Percentiles rank a stretch among this genome's conserved stretches.
Evolutionary conservation across 2,797 vertebrate genomes (phyloP).

Genomic region (Odontamblyopus lacepedii): DNA sequence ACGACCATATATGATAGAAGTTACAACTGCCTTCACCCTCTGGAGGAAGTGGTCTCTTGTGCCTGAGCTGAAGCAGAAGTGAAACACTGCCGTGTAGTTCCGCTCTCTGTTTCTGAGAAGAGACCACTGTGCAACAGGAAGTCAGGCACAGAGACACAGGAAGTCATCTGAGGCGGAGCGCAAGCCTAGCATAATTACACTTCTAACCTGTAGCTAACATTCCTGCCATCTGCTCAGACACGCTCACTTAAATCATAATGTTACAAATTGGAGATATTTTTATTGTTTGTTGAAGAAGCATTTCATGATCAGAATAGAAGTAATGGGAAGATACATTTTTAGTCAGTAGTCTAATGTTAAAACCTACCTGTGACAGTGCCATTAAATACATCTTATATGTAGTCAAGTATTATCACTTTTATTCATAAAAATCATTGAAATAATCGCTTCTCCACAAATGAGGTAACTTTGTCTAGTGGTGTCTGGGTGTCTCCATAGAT

Average conservation of each 20-base stretch:
- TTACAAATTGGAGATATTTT: background rate
- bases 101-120: conserved; percentile 71
- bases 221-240: background rate
- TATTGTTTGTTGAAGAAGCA: background rate
- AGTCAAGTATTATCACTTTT: too few species aligned
- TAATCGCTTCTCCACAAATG: too few species aligned
- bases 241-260: background rate
- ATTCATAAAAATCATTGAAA: too few species aligned
- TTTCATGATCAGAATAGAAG: background rate
- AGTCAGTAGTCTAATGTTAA: background rate
- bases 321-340: background rate
- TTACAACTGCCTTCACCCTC: background rate
- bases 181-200: conserved; percentile 6
- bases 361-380: background rate
- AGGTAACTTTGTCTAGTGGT: too few species aligned
- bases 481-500: too few species aligned
- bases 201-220: conserved; percentile 1
- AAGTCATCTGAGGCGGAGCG: conserved; percentile 52
- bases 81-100: conserved; percentile 68
- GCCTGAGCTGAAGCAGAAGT: conserved; percentile 70
- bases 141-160: conserved; percentile 59
- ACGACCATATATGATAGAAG: background rate
- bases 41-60: conserved; percentile 40
- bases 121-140: conserved; percentile 72
- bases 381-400: too few species aligned